phyloP scores from a whole-genome alignment of 2,888 invertebrate species.

The Microchrysa polita region DNA sequence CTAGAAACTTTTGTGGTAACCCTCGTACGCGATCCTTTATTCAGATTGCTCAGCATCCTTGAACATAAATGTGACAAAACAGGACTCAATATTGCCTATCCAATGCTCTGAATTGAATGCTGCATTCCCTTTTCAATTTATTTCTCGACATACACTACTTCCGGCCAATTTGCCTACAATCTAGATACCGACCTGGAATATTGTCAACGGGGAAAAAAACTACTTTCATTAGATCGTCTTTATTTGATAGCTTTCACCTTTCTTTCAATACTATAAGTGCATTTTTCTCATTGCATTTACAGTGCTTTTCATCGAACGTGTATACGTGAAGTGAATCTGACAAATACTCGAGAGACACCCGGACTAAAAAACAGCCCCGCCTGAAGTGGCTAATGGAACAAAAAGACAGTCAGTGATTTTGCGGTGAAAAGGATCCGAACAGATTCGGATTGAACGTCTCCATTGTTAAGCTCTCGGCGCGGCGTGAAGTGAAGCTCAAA shows the following conservation, averaged over 20 bases:
- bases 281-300: constrained; percentile 23
- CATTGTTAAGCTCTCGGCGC: not conserved
- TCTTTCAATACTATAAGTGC: not conserved
- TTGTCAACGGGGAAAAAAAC: not conserved
- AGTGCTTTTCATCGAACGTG: not conserved
- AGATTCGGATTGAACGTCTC: constrained; percentile 31
- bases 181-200: not conserved
- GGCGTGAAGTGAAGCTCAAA: constrained; percentile 7
- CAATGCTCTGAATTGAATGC: too few species aligned
- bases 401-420: constrained; percentile 25
- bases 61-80: too few species aligned
- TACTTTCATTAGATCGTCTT: constrained; percentile 7
- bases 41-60: too few species aligned
- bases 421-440: constrained; percentile 22
- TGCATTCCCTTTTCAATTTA: too few species aligned
- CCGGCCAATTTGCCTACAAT: not conserved
- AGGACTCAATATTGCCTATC: too few species aligned
- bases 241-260: not conserved
- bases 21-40: too few species aligned
- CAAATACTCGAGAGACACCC: not conserved
- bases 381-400: constrained; percentile 25
- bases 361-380: not conserved
- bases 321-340: constrained; percentile 7
- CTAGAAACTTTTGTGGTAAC: too few species aligned
- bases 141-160: too few species aligned